Evolutionary conservation across 1,140 invertebrate species (phyloP), one percentile per base, ranked within the genome.

Genomic region (Oryzaephilus surinamensis): DNA sequence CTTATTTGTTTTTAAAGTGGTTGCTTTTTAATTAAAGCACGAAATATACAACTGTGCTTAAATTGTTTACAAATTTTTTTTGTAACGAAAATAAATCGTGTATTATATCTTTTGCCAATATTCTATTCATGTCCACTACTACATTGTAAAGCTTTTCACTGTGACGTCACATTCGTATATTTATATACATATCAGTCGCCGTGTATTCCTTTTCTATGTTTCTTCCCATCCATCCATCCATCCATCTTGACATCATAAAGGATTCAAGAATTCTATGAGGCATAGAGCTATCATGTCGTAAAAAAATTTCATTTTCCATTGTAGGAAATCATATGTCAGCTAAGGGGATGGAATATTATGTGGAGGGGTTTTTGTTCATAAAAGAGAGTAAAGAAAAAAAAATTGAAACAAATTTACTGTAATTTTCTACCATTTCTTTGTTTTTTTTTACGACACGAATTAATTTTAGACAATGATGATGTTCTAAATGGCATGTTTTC

Each of bases 121-220:
- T 45, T 45, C 40, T 45, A 45, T 45, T 45, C 43, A 45, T 45
- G 43, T 39, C 28, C 43, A 39, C 39, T 45, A 45, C 40, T 45
- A 40, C 18, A 32, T 35, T 27, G 14, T 45, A 39, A 24, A 26
- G 31, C 36, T 35, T 33, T 31, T 31, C 27, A 32, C 31, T 26
- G 43, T 28, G 13, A 34, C 38, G 16, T n/a, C n/a, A n/a, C n/a
- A n/a, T n/a, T n/a, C n/a, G n/a, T n/a, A n/a, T n/a, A n/a, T n/a
- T n/a, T n/a, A n/a, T 33, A n/a, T n/a, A n/a, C n/a, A n/a, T n/a
- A n/a, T n/a, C n/a, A n/a, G n/a, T n/a, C n/a, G n/a, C n/a, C n/a
- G n/a, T n/a, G n/a, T n/a, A n/a, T n/a, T n/a, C n/a, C n/a, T n/a
- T n/a, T n/a, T n/a, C n/a, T n/a, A n/a, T n/a, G n/a, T n/a, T n/a